These are phyloP conservation scores for Criorhina ranunculi DNA, from an alignment of 2,888 invertebrate species.

Conservation along the genomic window DNA sequence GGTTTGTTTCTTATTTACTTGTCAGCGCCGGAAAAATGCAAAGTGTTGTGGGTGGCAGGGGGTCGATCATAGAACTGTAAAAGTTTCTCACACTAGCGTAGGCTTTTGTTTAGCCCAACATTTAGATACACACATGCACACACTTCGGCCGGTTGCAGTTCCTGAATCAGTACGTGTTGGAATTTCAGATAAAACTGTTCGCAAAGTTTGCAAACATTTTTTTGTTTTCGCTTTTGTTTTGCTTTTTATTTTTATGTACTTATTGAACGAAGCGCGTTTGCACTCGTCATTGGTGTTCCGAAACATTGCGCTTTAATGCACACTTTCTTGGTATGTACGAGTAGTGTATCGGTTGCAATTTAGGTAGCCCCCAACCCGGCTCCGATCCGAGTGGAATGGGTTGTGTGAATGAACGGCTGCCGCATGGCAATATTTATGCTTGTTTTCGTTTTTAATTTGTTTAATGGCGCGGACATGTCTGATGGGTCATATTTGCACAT, in stretches of 20 bases:
- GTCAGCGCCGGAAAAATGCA: constrained; percentile 29
- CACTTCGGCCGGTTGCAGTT: constrained; percentile 40
- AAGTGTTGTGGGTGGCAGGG: background rate
- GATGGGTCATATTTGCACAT: constrained; percentile 62
- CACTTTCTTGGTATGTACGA: constrained; percentile 65
- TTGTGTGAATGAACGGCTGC: constrained; percentile 9
- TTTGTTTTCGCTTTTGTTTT: constrained; percentile 31
- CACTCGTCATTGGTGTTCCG: constrained; percentile 69
- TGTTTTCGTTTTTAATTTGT: constrained; percentile 45
- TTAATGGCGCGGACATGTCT: constrained; percentile 67
- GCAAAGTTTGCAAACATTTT: constrained; percentile 23
- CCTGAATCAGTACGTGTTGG: constrained; percentile 65
- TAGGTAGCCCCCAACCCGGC: background rate
- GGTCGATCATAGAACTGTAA: background rate
- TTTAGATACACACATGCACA: constrained; percentile 38
- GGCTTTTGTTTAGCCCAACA: constrained; percentile 44
- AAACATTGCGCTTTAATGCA: constrained; percentile 68
- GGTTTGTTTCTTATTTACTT: constrained; percentile 41
- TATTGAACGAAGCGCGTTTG: constrained; percentile 60
- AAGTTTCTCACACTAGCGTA: constrained; percentile 11
- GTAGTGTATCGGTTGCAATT: constrained; percentile 10
- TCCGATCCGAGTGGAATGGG: background rate
- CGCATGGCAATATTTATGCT: constrained; percentile 43
- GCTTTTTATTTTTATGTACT: constrained; percentile 41
- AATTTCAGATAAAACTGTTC: constrained; percentile 72